Percentiles rank a stretch among this genome's conserved stretches.
phyloP scores from a whole-genome alignment of 2,888 invertebrate species.

The Ecliptopera silaceata region DNA sequence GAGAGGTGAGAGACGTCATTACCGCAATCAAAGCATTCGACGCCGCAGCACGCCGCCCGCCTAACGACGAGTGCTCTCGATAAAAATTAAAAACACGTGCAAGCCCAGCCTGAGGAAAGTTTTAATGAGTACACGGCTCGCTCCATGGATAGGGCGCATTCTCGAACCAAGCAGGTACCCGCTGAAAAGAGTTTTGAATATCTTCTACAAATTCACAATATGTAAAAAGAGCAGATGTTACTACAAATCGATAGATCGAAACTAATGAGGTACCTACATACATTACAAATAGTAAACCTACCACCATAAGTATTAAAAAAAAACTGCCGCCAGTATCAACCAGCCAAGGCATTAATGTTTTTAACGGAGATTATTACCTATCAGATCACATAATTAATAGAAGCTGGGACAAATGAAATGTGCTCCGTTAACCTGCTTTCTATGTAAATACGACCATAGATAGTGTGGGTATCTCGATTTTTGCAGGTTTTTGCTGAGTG shows the following conservation, averaged over 20 bases:
- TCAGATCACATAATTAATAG: too few relatives aligned
- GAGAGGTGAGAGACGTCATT: conserved; percentile 77
- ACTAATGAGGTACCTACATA: too few relatives aligned
- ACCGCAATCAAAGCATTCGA: conserved; percentile 80
- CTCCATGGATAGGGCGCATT: conserved; percentile 46
- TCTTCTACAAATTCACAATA: background rate
- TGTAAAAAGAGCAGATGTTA: too few relatives aligned
- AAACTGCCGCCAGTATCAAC: too few relatives aligned
- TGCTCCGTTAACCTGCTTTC: conserved; percentile 10
- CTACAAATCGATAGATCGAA: too few relatives aligned
- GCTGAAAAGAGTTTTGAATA: background rate
- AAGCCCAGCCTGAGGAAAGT: conserved; percentile 80
- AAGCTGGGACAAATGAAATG: background rate
- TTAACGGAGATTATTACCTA: too few relatives aligned
- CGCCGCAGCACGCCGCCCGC: conserved; percentile 58
- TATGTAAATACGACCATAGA: conserved; percentile 10
- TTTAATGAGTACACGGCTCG: conserved; percentile 79
- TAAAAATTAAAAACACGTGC: conserved; percentile 84
- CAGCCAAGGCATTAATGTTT: too few relatives aligned
- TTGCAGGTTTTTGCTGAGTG: conserved; percentile 33
- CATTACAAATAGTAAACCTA: too few relatives aligned
- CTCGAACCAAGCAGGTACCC: conserved; percentile 18
- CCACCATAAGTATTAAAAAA: too few relatives aligned
- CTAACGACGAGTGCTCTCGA: conserved; percentile 82
- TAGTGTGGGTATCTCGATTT: conserved; percentile 34